Evolutionary conservation across 2,113 vertebrate species (phyloP), one percentile per base, ranked within the genome.

Genomic region (Harpagus bidentatus): DNA sequence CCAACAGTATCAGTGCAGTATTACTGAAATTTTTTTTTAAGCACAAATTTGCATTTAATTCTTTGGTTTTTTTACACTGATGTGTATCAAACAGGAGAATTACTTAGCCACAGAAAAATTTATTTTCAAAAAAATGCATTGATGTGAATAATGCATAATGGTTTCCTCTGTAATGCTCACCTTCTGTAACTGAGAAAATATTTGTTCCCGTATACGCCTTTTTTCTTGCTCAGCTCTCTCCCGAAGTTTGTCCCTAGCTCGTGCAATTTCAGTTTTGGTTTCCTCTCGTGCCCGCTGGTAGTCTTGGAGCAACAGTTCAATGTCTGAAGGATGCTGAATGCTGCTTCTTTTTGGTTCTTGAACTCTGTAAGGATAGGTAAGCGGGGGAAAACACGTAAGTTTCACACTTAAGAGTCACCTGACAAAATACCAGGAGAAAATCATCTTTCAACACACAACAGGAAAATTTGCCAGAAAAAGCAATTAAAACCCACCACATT

Each of bases 171-270:
- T 22, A 52, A 59, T 3, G 21, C 96, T 95, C 61, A 99, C 99
- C 98, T 97, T 99, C 72, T 97, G 97, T 62, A 99, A 97, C 92
- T 98, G 98, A 43, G 98, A 97, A 43, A 98, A 40, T 22, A 98
- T 98, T 97, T 99, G 99, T 77, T 99, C 98, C 91, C 98, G 98
- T 58, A 99, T 98, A 20, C 98, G 98, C 93, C 97, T 98, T 91
- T 99, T 99, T 90, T 99, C 99, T 94, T 98, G 98, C 89, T 99
- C 98, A 0, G 99, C 98, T 71, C 98, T 98, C 86, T 99, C 99
- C 47, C 98, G 95, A 40, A 99, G 98, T 70, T 99, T 98, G 53
- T 99, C 98, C 56, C 98, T 97, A 0, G 99, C 99, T 85, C 95
- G 98, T 6, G 99, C 99, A n/a, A 99, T 99, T 98, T 99, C 99